Conservation (phyloP, 2,113 vertebrate species). For the Pollimyrus isidori region DNA sequence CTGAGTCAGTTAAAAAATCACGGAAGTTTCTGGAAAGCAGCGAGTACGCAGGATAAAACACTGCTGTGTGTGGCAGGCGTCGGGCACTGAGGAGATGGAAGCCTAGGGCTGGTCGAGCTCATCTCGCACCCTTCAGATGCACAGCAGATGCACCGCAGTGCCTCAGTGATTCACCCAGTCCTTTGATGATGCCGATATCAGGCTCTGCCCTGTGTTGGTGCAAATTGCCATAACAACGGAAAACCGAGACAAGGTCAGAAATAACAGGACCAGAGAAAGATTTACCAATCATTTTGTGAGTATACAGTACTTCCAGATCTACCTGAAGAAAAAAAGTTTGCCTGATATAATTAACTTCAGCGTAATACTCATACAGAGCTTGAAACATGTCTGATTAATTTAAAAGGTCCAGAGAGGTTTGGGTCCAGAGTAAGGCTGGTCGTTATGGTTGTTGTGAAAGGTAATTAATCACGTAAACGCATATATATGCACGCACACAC, state of each 20-base stretch:
- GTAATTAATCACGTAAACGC: neutral
- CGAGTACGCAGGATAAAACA: neutral
- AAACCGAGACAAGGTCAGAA: neutral
- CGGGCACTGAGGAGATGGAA: neutral
- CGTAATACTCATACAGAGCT: neutral
- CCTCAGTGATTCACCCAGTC: neutral
- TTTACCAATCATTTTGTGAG: neutral
- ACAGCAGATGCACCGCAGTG: neutral
- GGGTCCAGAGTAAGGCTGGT: neutral
- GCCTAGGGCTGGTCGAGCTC: neutral
- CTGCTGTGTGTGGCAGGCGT: neutral
- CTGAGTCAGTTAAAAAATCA: neutral
- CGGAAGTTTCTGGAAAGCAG: neutral
- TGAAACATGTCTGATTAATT: neutral
- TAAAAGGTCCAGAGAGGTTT: neutral
- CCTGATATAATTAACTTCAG: conserved; percentile 7
- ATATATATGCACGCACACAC: neutral
- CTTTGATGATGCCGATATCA: neutral
- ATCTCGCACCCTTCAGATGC: neutral
- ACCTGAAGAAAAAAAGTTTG: conserved; percentile 26
- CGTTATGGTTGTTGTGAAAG: neutral
- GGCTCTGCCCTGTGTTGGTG: neutral
- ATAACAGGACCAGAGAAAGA: neutral
- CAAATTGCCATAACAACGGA: neutral
- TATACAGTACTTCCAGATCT: neutral